These are phyloP conservation scores for Amazona vittata DNA, from an alignment of 2,113 vertebrate genomes.

Conservation along the genomic window DNA sequence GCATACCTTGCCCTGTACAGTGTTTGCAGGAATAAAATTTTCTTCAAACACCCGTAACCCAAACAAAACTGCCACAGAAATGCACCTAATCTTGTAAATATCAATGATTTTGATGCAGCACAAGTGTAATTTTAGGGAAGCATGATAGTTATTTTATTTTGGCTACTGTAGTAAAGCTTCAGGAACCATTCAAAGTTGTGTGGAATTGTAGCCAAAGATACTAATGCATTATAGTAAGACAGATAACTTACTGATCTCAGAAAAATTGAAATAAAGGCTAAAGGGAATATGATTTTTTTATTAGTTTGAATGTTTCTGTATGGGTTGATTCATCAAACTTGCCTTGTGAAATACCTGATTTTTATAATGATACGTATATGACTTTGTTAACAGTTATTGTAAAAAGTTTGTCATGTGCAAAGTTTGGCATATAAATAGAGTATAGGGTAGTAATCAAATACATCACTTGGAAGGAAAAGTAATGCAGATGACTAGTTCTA, in stretches of 20 bases:
- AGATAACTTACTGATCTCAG: background rate
- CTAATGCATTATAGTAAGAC: background rate
- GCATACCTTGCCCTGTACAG: background rate
- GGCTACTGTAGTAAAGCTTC: background rate
- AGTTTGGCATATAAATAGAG: background rate
- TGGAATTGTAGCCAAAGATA: background rate
- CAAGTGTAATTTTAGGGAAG: background rate
- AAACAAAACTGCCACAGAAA: background rate
- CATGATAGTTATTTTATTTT: background rate
- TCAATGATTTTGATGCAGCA: background rate
- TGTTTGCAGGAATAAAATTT: background rate
- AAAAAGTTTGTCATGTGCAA: background rate
- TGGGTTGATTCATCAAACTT: background rate
- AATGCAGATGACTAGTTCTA: background rate
- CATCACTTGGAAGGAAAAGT: background rate
- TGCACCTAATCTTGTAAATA: background rate
- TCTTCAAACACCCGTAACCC: background rate
- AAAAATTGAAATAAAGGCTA: background rate
- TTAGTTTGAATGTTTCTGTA: background rate
- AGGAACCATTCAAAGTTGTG: background rate
- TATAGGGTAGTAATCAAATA: background rate
- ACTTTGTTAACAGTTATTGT: background rate
- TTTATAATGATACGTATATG: rapidly evolving
- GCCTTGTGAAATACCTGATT: background rate
- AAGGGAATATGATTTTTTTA: background rate